Percentiles rank a stretch among this genome's conserved stretches.
phyloP scores from a whole-genome alignment of 2,888 invertebrate species.

The Aporophyla nigra region DNA sequence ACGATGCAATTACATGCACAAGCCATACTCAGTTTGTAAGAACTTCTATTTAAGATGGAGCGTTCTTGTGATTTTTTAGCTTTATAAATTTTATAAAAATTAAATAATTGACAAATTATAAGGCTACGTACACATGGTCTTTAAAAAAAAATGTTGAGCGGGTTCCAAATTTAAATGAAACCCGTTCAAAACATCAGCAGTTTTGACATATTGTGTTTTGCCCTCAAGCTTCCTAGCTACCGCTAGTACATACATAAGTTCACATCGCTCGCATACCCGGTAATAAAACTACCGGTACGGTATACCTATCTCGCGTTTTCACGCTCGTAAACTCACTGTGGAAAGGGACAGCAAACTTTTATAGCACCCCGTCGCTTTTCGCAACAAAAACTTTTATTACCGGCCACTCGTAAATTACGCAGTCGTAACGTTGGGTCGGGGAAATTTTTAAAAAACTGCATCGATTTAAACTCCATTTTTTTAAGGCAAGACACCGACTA shows the following conservation, averaged over 20 bases:
- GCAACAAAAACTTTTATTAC: conserved; percentile 90
- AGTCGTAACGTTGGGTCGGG: conserved; percentile 77
- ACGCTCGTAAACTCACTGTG: conserved; percentile 83
- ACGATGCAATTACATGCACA: conserved; percentile 9
- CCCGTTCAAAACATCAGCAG: conserved; percentile 22
- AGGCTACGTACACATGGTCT: neutral
- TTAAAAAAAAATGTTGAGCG: neutral
- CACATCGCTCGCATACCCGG: conserved; percentile 76
- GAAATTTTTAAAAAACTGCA: conserved; percentile 73
- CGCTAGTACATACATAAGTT: conserved; percentile 64
- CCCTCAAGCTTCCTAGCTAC: conserved; percentile 64
- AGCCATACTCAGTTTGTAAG: neutral
- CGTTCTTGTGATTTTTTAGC: neutral
- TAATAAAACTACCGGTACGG: conserved; percentile 86
- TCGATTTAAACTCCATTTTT: conserved; percentile 65
- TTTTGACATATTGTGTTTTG: conserved; percentile 65
- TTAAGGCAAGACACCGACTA: neutral
- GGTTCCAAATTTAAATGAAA: conserved; percentile 33
- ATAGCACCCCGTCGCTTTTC: conserved; percentile 84
- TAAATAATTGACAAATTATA: neutral
- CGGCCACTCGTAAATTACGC: conserved; percentile 88
- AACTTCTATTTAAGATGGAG: neutral
- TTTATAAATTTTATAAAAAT: neutral
- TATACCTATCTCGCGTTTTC: conserved; percentile 87
- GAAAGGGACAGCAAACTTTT: conserved; percentile 85